Conservation (phyloP, 2,888 invertebrate species). For the Eupsilia transversa region DNA sequence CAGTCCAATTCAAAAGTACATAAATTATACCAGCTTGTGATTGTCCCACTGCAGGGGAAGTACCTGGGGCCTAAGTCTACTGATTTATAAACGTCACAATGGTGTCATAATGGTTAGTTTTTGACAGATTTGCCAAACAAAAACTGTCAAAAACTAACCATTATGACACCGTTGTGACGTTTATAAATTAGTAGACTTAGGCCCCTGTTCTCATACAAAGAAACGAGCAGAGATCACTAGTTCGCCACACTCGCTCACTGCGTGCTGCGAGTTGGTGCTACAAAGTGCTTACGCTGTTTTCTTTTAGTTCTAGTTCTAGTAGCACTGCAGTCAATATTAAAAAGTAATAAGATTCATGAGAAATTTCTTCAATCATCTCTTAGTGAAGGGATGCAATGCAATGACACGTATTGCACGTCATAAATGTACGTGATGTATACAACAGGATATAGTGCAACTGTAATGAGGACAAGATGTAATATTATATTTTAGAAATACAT, state of each 20-base stretch:
- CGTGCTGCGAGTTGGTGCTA: not conserved
- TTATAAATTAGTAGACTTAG: no score
- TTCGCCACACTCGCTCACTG: not conserved
- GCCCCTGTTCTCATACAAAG: not conserved
- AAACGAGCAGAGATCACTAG: no score
- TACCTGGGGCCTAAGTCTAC: no score
- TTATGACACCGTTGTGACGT: no score
- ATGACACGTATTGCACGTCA: not conserved
- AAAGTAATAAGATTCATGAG: not conserved
- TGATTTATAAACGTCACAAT: no score
- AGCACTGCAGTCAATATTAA: not conserved
- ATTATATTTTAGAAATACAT: not conserved
- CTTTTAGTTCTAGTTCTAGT: not conserved
- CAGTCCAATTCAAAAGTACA: not conserved
- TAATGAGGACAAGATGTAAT: not conserved
- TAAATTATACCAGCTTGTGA: not conserved
- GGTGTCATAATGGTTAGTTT: no score
- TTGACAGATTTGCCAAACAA: no score
- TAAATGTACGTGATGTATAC: slow-evolving; percentile 11
- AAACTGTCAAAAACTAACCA: no score
- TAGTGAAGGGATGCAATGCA: not conserved
- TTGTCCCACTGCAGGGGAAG: not conserved
- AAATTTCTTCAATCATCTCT: not conserved
- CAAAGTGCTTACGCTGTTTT: not conserved
- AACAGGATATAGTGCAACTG: not conserved